phyloP scores from a whole-genome alignment of 2,113 vertebrate species.

The Campylomormyrus numenius region DNA sequence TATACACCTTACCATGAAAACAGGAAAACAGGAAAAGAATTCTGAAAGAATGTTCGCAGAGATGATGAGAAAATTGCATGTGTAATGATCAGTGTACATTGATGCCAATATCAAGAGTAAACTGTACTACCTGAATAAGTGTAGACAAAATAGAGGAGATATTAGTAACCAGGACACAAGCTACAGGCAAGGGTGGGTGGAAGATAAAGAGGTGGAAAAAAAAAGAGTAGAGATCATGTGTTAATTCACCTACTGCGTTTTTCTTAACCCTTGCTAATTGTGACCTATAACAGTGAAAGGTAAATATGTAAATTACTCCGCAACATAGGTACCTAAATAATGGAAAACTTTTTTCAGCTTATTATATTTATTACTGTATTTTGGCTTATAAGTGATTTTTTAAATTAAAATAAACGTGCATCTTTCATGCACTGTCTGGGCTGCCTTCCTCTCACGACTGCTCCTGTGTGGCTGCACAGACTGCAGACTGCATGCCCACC shows the following conservation, averaged over 20 bases:
- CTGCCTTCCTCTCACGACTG: background rate
- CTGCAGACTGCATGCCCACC: conserved; percentile 46
- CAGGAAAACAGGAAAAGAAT: background rate
- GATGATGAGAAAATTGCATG: background rate
- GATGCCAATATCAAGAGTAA: background rate
- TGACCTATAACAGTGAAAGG: background rate
- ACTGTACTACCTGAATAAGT: conserved; percentile 57
- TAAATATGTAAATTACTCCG: background rate
- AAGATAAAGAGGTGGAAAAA: background rate
- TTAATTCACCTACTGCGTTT: background rate
- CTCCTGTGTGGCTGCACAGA: background rate
- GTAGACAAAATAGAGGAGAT: conserved; percentile 51
- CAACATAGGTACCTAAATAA: background rate
- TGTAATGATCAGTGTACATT: background rate
- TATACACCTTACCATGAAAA: background rate
- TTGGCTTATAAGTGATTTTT: background rate
- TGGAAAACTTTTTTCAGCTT: background rate
- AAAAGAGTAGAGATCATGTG: too few species aligned
- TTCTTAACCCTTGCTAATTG: background rate
- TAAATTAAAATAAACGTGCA: background rate
- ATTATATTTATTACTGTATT: background rate
- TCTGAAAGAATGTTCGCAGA: too few species aligned
- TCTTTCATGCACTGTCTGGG: background rate
- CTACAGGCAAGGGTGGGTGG: conserved; percentile 33
- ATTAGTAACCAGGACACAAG: conserved; percentile 57